phyloP scores from a whole-genome alignment of 2,113 vertebrate genomes.

The Pycnonotus jocosus region DNA sequence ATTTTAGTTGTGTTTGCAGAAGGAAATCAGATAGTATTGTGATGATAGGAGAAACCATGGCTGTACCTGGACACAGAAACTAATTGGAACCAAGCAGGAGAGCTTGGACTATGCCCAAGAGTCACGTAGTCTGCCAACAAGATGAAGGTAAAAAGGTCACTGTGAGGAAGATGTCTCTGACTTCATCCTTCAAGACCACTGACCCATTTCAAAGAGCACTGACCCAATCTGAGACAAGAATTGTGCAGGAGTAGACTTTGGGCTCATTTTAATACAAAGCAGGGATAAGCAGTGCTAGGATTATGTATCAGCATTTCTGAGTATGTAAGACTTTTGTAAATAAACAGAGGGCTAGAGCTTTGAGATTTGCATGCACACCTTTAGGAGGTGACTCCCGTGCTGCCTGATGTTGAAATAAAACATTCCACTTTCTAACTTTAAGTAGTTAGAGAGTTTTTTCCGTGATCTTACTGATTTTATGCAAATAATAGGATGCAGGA shows the following conservation, averaged over 20 bases:
- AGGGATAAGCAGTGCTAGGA: not conserved
- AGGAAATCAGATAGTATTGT: not conserved
- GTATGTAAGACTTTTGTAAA: not conserved
- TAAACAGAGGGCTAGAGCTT: not conserved
- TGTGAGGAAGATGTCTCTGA: not conserved
- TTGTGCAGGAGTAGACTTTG: not conserved
- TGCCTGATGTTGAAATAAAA: rapidly evolving
- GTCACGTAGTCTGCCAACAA: not conserved
- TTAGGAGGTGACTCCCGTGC: not conserved
- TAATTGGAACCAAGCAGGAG: not conserved
- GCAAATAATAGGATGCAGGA: not conserved
- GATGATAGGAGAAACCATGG: not conserved
- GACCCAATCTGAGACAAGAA: not conserved
- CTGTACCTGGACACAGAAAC: not conserved
- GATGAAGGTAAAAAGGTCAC: not conserved
- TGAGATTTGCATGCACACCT: not conserved
- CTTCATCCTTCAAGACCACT: not conserved
- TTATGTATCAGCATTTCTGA: not conserved
- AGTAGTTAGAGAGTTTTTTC: not conserved
- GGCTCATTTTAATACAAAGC: not conserved
- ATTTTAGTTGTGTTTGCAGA: not conserved
- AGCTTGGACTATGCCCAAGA: not conserved
- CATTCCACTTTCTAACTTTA: not conserved
- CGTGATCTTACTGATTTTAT: not conserved
- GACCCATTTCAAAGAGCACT: not conserved